Base-by-base conservation (phyloP, 2,797 vertebrate species). In the Nannoperca obscura region DNA sequence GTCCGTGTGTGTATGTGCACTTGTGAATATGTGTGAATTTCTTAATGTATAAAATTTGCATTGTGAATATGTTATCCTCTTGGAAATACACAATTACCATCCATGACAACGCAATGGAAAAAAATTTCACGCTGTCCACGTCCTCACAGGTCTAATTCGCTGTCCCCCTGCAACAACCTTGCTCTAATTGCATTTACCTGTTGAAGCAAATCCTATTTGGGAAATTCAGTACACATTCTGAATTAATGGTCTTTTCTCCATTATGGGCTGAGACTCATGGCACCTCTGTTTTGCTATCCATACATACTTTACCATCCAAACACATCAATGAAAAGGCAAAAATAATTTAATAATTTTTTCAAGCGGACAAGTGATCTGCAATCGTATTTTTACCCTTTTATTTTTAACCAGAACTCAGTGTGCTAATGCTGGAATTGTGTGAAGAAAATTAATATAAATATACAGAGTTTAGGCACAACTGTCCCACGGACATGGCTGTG, bases 121-220 rank as follows among this genome's bases (percentile, higher is more conserved):
- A n/a, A n/a, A n/a, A n/a, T 90, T 72, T 83, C 78, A 75, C 62
- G 46, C 77, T 17, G 34, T 24, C 59, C 10, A 69, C 52, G 38
- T 89, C 67, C 65, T 78, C 66, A 14, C n/a, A 24, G 44, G 50
- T 61, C 63, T 71, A 58, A 81, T 66, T 68, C 11, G 1, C 71
- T 32, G 30, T 59, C 81, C 66, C 57, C 49, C 66, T 70, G 69
- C 60, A 74, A 78, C 87, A 80, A 80, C 89, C 60, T 77, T 78
- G 55, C 55, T 92, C 71, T 92, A 92, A 94, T 91, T 92, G 57
- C 83, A 90, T 94, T 93, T 84, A 81, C 72, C 76, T 87, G 87
- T 80, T 71, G 80, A 76, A 89, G 64, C 74, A 83, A 83, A 90
- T 89, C 89, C 59, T 83, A 90, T 90, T 83, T 84, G 60, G 70